Evolutionary conservation across 2,113 vertebrate species (phyloP).

Genomic region (Ammodytes dubius): DNA sequence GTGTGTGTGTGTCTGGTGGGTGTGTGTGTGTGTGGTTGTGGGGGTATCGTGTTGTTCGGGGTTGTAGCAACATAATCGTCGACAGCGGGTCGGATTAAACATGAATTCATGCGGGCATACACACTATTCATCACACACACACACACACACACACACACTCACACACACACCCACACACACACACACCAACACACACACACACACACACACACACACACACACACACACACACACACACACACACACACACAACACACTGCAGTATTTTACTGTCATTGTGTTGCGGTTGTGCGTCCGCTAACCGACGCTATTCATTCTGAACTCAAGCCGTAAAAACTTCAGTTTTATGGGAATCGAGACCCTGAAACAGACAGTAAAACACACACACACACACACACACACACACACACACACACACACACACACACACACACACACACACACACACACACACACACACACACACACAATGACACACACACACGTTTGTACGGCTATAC

Average conservation of each 20-base stretch:
- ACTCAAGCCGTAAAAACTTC: slow-evolving; percentile 8
- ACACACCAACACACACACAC: slow-evolving; percentile 40
- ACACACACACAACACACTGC: slow-evolving; percentile 44
- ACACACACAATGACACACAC: too few species aligned
- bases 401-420: too few species aligned
- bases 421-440: too few species aligned
- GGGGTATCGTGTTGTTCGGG: too few species aligned
- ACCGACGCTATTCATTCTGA: slow-evolving; percentile 13
- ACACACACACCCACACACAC: slow-evolving; percentile 23
- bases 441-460: too few species aligned
- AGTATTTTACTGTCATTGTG: slow-evolving; percentile 49
- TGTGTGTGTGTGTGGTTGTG: too few species aligned
- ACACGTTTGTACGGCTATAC: too few species aligned
- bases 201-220: slow-evolving; percentile 26
- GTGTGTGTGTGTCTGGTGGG: too few species aligned
- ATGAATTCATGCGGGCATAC: too few species aligned
- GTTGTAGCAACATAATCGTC: too few species aligned
- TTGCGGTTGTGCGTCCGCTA: slow-evolving; percentile 7
- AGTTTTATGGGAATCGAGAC: background rate
- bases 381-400: too few species aligned
- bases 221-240: slow-evolving; percentile 25
- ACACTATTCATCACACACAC: slow-evolving; percentile 53
- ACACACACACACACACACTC: slow-evolving; percentile 25
- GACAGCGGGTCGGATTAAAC: too few species aligned
- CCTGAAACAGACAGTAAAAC: slow-evolving; percentile 3